These are phyloP conservation scores for Laupala kohalensis DNA, from an alignment of 1,140 invertebrate genomes.

Conservation along the genomic window DNA sequence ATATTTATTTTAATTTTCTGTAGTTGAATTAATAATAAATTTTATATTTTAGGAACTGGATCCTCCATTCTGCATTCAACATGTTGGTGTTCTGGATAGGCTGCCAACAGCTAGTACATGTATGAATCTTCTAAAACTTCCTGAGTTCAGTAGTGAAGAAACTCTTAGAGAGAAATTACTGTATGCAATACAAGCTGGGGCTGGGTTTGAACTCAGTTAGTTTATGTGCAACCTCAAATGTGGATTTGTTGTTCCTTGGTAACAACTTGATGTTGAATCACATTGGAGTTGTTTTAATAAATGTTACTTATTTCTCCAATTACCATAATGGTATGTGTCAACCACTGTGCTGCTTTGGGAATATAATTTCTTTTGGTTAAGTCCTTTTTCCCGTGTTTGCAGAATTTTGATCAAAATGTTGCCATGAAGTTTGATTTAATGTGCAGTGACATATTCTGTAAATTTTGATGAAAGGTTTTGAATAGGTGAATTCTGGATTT, in stretches of 20 bases:
- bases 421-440: background rate
- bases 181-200: conserved; percentile 86
- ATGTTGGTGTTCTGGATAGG: conserved; percentile 71
- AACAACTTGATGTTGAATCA: conserved; percentile 2
- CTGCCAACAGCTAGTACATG: conserved; percentile 93
- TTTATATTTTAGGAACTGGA: conserved; percentile 60
- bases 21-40: background rate
- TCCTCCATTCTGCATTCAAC: conserved; percentile 89
- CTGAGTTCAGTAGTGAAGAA: conserved; percentile 70
- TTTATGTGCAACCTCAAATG: background rate
- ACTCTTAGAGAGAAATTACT: conserved; percentile 71
- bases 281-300: background rate
- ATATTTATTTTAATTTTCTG: background rate
- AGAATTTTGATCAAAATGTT: background rate
- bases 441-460: background rate
- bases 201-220: conserved; percentile 91
- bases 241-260: conserved; percentile 16
- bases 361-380: background rate
- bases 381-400: background rate
- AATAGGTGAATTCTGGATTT: background rate
- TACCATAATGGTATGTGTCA: background rate
- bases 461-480: background rate
- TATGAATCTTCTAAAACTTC: conserved; percentile 93
- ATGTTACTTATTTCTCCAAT: background rate
- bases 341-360: background rate